These are phyloP conservation scores for Blastobasis lacticolella DNA, from an alignment of 2,888 invertebrate genomes.

Conservation along the genomic window DNA sequence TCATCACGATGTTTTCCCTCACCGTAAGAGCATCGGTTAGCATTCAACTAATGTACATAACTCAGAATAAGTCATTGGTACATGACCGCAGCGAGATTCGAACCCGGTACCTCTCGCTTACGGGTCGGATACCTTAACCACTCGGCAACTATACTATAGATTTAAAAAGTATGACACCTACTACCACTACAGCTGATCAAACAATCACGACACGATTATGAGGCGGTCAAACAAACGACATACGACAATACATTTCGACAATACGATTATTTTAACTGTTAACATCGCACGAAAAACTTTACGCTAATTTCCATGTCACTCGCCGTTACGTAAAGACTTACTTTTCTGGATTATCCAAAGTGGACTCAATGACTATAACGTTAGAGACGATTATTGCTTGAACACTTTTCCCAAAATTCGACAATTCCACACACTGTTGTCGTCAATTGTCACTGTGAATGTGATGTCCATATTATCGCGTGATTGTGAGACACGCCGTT, in stretches of 20 bases:
- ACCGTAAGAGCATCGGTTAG: no score
- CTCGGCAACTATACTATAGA: no score
- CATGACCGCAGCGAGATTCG: no score
- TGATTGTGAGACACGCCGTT: constrained; percentile 12
- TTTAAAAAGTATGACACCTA: no score
- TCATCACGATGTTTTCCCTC: no score
- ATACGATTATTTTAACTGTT: constrained; percentile 30
- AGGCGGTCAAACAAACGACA: constrained; percentile 34
- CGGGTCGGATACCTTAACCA: no score
- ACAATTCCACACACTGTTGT: constrained; percentile 20
- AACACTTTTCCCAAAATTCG: no score
- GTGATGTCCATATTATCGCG: constrained; percentile 43
- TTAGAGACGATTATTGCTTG: constrained; percentile 7
- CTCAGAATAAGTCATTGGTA: no score
- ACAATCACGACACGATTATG: constrained; percentile 38
- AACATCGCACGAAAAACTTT: constrained; percentile 33
- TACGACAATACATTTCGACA: constrained; percentile 36
- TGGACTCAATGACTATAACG: background rate
- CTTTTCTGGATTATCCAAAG: background rate
- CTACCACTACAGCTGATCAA: background rate
- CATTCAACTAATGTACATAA: no score
- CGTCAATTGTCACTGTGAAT: constrained; percentile 39
- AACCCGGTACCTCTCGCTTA: no score
- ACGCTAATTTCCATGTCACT: constrained; percentile 30
- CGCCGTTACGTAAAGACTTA: constrained; percentile 15